Percentiles rank a stretch among this genome's conserved stretches.
These are phyloP conservation scores for Calycopis cecrops DNA, from an alignment of 1,140 invertebrate genomes.

Conservation along the genomic window DNA sequence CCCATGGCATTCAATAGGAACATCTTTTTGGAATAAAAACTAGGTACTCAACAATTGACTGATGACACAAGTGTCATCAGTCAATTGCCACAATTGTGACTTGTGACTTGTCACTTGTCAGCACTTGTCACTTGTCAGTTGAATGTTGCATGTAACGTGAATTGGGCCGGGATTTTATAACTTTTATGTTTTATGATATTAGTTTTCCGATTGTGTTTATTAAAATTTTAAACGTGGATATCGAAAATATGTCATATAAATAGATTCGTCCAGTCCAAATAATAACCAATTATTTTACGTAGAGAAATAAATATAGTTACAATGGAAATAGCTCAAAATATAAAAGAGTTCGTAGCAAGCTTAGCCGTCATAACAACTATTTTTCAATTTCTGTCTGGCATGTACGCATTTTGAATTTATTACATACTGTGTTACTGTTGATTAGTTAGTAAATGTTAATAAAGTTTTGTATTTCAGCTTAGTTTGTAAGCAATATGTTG, in stretches of 20 bases:
- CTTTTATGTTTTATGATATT: too few relatives aligned
- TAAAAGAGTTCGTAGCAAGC: slow-evolving; percentile 40
- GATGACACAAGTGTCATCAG: too few relatives aligned
- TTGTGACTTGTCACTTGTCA: too few relatives aligned
- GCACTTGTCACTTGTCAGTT: too few relatives aligned
- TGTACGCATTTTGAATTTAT: slow-evolving; percentile 36
- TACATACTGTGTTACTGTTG: slow-evolving; percentile 17
- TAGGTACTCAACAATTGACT: too few relatives aligned
- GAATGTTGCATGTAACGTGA: too few relatives aligned
- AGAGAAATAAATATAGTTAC: slow-evolving; percentile 4
- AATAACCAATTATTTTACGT: not conserved
- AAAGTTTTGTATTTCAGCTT: slow-evolving; percentile 73
- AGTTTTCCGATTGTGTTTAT: not conserved
- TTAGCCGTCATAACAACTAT: slow-evolving; percentile 53
- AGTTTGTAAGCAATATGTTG: slow-evolving; percentile 80
- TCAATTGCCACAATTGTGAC: too few relatives aligned
- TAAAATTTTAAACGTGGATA: not conserved
- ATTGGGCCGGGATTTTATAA: too few relatives aligned
- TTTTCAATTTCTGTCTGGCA: slow-evolving; percentile 54
- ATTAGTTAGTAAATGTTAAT: slow-evolving; percentile 14
- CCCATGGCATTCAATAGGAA: too few relatives aligned
- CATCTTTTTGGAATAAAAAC: too few relatives aligned
- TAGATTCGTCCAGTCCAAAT: not conserved
- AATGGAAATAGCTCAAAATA: slow-evolving; percentile 35
- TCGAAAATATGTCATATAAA: not conserved